A percentile compares a stretch with the other conserved stretches of the same genome.
Evolutionary conservation across 2,113 vertebrate species (phyloP).

Genomic region (Caranx ignobilis): DNA sequence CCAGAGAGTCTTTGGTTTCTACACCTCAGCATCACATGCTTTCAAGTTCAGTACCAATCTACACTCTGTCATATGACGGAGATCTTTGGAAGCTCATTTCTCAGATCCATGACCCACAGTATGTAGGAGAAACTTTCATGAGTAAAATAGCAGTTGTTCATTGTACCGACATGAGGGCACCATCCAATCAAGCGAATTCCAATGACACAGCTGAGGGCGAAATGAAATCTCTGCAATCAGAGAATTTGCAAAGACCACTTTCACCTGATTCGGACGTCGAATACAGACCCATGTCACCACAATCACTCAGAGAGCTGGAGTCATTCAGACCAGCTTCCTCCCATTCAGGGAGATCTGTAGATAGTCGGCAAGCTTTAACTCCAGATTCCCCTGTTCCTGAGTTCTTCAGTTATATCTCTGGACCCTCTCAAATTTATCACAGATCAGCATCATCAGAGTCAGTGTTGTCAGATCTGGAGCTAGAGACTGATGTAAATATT

Average conservation of each 20-base stretch:
- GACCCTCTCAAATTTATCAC: background rate
- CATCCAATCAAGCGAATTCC: background rate
- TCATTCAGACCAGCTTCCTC: constrained; percentile 39
- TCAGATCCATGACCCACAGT: constrained; percentile 77
- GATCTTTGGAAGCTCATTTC: constrained; percentile 70
- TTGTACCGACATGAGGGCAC: background rate
- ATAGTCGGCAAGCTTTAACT: constrained; percentile 43
- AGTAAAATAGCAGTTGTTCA: constrained; percentile 41
- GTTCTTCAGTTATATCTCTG: constrained; percentile 2
- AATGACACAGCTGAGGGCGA: background rate
- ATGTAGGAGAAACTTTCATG: constrained; percentile 63
- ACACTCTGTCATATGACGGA: constrained; percentile 48
- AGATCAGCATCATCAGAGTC: constrained; percentile 60
- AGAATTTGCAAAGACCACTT: constrained; percentile 9
- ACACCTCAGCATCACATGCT: background rate
- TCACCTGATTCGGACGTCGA: constrained; percentile 60
- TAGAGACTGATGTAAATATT: constrained; percentile 19
- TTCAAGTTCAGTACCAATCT: background rate
- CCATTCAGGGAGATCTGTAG: constrained; percentile 45
- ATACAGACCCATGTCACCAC: constrained; percentile 36
- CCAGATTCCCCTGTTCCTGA: constrained; percentile 67
- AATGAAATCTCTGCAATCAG: background rate
- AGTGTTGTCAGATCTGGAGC: constrained; percentile 41
- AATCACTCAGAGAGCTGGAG: constrained; percentile 11
- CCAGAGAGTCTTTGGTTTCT: constrained; percentile 12